A percentile compares a stretch with the other conserved stretches of the same genome.
phyloP scores from a whole-genome alignment of 2,888 invertebrate genomes.

The Nomada fucata region DNA sequence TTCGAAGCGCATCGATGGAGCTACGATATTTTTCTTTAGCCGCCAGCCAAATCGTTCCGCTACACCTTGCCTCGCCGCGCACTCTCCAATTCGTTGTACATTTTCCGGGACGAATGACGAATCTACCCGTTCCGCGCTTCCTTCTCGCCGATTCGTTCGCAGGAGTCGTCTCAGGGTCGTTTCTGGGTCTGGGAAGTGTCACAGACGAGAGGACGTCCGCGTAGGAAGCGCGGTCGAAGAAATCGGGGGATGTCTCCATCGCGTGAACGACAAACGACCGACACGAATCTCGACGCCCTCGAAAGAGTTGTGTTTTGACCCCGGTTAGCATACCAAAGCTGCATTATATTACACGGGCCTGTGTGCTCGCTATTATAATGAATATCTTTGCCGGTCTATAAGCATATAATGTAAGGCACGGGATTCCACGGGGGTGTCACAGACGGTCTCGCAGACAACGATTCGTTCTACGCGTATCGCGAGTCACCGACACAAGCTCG shows the following conservation, averaged over 20 bases:
- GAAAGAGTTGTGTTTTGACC: constrained; percentile 81
- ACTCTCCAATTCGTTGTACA: not conserved
- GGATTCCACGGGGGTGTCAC: constrained; percentile 65
- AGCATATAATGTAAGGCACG: constrained; percentile 75
- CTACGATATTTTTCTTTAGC: constrained; percentile 29
- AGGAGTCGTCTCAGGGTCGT: no score
- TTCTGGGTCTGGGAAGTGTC: no score
- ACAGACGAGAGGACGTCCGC: constrained; percentile 6
- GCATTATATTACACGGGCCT: constrained; percentile 75
- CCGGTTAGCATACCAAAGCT: constrained; percentile 82
- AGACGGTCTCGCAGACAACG: constrained; percentile 45
- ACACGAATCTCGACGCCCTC: constrained; percentile 62
- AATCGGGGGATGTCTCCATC: constrained; percentile 67
- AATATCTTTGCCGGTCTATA: constrained; percentile 73
- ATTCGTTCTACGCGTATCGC: constrained; percentile 25
- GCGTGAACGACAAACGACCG: constrained; percentile 55
- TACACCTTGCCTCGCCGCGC: constrained; percentile 22
- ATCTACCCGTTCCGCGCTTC: constrained; percentile 3
- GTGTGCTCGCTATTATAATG: constrained; percentile 78
- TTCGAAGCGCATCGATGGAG: constrained; percentile 20
- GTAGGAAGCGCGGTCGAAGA: constrained; percentile 47
- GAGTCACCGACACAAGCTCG: not conserved
- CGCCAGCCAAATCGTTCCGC: constrained; percentile 45
- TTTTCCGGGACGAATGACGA: not conserved
- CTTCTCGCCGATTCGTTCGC: no score